A percentile compares a stretch with the other conserved stretches of the same genome.
These are phyloP conservation scores for Patella caerulea DNA, from an alignment of 2,888 invertebrate species.

Conservation along the genomic window DNA sequence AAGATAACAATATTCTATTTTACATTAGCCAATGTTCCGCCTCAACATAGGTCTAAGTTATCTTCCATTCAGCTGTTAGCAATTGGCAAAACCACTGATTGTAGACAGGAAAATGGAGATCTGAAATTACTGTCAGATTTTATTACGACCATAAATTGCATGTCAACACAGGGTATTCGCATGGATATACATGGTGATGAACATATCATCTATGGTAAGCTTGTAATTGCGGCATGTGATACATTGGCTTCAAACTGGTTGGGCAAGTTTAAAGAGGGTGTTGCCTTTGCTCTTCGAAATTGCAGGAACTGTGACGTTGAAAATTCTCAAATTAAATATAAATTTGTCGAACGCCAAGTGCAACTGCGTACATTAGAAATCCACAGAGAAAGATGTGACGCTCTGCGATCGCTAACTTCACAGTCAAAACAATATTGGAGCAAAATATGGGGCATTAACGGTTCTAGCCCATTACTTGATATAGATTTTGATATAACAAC, in stretches of 20 bases:
- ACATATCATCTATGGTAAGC: background rate
- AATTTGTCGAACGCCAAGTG: background rate
- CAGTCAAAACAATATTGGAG: background rate
- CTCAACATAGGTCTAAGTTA: background rate
- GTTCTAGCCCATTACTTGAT: background rate
- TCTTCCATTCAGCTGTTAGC: background rate
- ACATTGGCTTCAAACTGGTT: background rate
- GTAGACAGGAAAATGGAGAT: background rate
- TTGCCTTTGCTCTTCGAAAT: background rate
- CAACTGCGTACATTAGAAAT: background rate
- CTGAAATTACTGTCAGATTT: background rate
- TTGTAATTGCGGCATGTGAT: background rate
- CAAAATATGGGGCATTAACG: background rate
- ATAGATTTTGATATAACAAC: background rate
- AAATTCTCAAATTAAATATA: background rate
- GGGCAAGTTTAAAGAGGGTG: background rate
- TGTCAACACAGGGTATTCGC: background rate
- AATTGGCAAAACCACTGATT: background rate
- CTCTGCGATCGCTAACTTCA: background rate
- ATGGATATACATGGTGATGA: background rate
- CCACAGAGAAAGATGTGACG: background rate
- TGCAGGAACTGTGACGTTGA: background rate
- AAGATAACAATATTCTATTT: background rate
- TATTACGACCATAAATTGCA: background rate
- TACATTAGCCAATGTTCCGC: background rate